Evolutionary conservation across 2,888 invertebrate species (phyloP).

Genomic region (Lordiphosa fenestrarum): DNA sequence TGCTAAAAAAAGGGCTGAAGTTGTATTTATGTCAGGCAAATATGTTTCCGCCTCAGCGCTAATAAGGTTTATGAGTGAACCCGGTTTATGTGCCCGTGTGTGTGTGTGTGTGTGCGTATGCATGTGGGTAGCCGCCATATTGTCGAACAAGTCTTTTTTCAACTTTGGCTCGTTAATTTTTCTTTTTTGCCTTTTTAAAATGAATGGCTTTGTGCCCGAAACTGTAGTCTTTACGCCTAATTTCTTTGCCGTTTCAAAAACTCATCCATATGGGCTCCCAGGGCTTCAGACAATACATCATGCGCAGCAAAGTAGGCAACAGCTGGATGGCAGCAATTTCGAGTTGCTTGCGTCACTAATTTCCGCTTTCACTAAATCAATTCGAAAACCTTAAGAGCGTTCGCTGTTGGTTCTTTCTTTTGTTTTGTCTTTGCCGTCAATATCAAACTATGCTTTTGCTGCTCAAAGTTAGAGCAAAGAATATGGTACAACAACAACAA

Average conservation of each 20-base stretch:
- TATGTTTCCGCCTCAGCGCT: slow-evolving; percentile 70
- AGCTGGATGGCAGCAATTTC: slow-evolving; percentile 64
- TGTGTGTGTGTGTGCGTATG: slow-evolving; percentile 7
- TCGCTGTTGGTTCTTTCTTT: slow-evolving; percentile 22
- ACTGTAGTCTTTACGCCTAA: slow-evolving; percentile 70
- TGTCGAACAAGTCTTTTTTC: slow-evolving; percentile 59
- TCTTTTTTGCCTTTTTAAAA: slow-evolving; percentile 64
- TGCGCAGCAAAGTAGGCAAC: slow-evolving; percentile 63
- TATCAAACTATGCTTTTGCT: slow-evolving; percentile 54
- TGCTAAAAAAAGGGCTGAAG: slow-evolving; percentile 45
- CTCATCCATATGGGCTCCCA: slow-evolving; percentile 16
- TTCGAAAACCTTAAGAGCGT: slow-evolving; percentile 55
- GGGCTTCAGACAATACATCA: slow-evolving; percentile 61
- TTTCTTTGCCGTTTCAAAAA: slow-evolving; percentile 47
- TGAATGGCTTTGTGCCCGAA: slow-evolving; percentile 64
- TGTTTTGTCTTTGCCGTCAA: slow-evolving; percentile 36
- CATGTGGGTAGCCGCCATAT: slow-evolving; percentile 45
- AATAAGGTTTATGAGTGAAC: slow-evolving; percentile 68
- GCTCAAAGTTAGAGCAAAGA: slow-evolving; percentile 39
- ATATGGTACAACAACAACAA: slow-evolving; percentile 9
- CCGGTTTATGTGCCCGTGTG: slow-evolving; percentile 17
- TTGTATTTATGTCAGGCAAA: slow-evolving; percentile 71
- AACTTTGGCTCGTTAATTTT: slow-evolving; percentile 54
- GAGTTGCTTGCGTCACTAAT: slow-evolving; percentile 63
- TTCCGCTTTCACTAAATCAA: slow-evolving; percentile 73